A percentile compares a stretch with the other conserved stretches of the same genome.
phyloP scores from a whole-genome alignment of 1,140 invertebrate genomes.

The Drosophila varians region DNA sequence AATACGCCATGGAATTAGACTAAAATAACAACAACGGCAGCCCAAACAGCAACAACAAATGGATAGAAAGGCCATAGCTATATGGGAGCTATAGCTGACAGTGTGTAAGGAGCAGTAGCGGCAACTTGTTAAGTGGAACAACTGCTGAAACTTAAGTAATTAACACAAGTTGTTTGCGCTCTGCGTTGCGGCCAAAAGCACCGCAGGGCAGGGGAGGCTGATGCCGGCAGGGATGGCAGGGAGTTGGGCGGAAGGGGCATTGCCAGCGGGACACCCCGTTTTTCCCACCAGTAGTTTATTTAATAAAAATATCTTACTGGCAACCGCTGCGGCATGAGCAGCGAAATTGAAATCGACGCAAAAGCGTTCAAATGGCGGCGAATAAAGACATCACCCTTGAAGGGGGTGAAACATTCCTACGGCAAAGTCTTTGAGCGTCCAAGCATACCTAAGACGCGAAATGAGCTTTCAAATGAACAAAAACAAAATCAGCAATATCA shows the following conservation, averaged over 20 bases:
- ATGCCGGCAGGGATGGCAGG: neutral
- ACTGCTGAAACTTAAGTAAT: conserved; percentile 78
- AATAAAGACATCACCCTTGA: conserved; percentile 5
- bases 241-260: neutral
- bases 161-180: conserved; percentile 75
- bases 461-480: conserved; percentile 23
- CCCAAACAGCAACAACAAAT: conserved; percentile 12
- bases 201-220: conserved; percentile 3
- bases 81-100: conserved; percentile 3
- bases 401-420: neutral
- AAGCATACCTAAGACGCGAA: conserved; percentile 22
- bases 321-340: neutral
- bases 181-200: conserved; percentile 41
- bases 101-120: conserved; percentile 23
- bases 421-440: conserved; percentile 25
- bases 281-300: conserved; percentile 51
- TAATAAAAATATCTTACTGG: conserved; percentile 48
- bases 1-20: conserved; percentile 65
- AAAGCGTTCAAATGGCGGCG: conserved; percentile 8
- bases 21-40: conserved; percentile 55
- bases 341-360: conserved; percentile 46
- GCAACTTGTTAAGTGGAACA: conserved; percentile 74
- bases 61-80: neutral
- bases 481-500: conserved; percentile 4
- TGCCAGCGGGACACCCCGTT: neutral